Evolutionary conservation across 1,140 invertebrate genomes (phyloP).

Genomic region (Periplaneta americana): DNA sequence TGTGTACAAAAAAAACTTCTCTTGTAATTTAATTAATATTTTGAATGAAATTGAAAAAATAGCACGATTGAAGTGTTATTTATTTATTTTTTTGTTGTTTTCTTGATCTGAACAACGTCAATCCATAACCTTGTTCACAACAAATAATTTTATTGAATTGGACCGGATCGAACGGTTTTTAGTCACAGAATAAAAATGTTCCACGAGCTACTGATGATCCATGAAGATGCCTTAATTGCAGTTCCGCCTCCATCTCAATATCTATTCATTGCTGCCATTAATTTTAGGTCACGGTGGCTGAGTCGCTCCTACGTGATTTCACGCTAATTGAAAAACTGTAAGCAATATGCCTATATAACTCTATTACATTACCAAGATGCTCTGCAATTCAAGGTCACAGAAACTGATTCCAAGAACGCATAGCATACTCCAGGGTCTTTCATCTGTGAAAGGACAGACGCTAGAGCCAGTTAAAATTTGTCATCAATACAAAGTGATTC

Average conservation of each 20-base stretch:
- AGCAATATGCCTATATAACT: not conserved
- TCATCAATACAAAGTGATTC: no score
- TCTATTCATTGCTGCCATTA: not conserved
- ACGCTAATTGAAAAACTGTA: not conserved
- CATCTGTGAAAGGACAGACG: no score
- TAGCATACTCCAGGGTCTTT: not conserved
- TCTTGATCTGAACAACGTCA: not conserved
- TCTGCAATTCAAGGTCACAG: not conserved
- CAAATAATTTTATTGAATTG: not conserved
- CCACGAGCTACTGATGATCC: not conserved
- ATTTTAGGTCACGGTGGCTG: not conserved
- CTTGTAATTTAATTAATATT: no score
- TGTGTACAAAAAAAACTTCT: no score
- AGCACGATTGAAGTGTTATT: no score
- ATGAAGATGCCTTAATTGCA: not conserved
- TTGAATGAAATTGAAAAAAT: no score
- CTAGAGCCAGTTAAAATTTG: no score
- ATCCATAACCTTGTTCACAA: not conserved
- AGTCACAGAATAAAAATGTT: not conserved
- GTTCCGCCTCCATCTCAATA: not conserved
- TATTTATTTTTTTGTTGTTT: no score
- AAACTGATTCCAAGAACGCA: not conserved
- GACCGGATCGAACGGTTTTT: not conserved
- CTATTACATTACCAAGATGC: not conserved
- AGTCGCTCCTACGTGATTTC: not conserved